A percentile compares a stretch with the other conserved stretches of the same genome.
Evolutionary conservation across 2,888 invertebrate species (phyloP).

Genomic region (Hetaerina titia): DNA sequence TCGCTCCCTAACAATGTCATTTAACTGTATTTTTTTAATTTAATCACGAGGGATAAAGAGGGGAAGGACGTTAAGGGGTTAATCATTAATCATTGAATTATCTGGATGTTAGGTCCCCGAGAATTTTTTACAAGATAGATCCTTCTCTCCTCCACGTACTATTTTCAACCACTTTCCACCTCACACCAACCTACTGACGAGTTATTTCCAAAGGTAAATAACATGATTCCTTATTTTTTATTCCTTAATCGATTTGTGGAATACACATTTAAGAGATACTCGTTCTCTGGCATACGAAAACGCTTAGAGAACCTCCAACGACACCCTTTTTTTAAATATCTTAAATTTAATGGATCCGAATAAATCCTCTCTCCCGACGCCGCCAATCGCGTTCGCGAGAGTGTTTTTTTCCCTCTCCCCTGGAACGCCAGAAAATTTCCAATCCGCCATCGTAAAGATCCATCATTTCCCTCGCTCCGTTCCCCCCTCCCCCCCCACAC

Average conservation of each 20-base stretch:
- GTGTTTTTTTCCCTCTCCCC: neutral
- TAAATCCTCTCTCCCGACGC: neutral
- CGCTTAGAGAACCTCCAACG: neutral
- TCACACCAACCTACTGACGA: neutral
- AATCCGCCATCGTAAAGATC: too few relatives aligned
- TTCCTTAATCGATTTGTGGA: neutral
- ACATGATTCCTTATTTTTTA: neutral
- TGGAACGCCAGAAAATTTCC: neutral
- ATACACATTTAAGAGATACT: slow-evolving; percentile 18
- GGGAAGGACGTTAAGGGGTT: too few relatives aligned
- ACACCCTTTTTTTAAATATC: neutral
- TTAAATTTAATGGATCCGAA: slow-evolving; percentile 11
- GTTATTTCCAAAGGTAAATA: neutral
- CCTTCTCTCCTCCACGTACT: too few relatives aligned
- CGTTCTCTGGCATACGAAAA: slow-evolving; percentile 13
- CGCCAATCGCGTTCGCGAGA: neutral
- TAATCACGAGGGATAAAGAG: too few relatives aligned
- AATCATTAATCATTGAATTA: too few relatives aligned
- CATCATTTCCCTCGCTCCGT: neutral
- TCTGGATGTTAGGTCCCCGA: too few relatives aligned
- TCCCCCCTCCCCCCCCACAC: neutral
- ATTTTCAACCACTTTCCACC: too few relatives aligned
- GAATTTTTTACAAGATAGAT: too few relatives aligned
- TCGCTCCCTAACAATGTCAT: too few relatives aligned
- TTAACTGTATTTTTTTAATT: too few relatives aligned